A percentile compares a stretch with the other conserved stretches of the same genome.
phyloP scores from a whole-genome alignment of 2,113 vertebrate genomes.

The Fregata magnificens region DNA sequence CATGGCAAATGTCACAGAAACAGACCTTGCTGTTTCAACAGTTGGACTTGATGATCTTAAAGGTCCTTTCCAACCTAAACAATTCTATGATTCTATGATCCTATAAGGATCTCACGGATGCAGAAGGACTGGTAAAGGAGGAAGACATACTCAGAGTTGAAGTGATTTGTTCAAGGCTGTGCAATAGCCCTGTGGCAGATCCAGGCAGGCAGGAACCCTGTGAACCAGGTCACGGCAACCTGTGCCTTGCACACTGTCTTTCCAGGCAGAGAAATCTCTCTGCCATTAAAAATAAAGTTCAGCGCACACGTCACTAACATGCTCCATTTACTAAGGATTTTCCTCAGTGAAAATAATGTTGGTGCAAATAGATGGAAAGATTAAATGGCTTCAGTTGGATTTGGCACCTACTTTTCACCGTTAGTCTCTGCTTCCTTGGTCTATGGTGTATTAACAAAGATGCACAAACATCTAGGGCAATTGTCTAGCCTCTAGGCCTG shows the following conservation, averaged over 20 bases:
- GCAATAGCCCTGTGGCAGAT: not conserved
- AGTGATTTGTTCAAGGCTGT: not conserved
- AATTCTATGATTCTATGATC: too few species aligned
- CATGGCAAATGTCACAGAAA: not conserved
- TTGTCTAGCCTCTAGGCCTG: not conserved
- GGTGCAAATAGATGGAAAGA: slow-evolving; percentile 16
- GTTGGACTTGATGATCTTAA: too few species aligned
- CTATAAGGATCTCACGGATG: not conserved
- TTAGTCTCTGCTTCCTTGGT: not conserved
- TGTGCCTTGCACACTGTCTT: not conserved
- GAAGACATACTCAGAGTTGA: not conserved
- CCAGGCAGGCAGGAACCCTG: not conserved
- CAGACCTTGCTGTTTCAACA: not conserved
- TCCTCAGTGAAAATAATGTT: slow-evolving; percentile 13
- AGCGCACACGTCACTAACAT: not conserved
- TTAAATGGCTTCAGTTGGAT: not conserved
- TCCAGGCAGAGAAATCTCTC: not conserved
- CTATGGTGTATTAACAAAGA: not conserved
- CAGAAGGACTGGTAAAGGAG: not conserved
- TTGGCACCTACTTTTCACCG: not conserved
- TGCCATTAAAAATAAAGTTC: slow-evolving; percentile 20
- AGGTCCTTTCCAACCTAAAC: too few species aligned
- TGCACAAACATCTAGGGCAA: not conserved
- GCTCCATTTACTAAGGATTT: slow-evolving; percentile 22
- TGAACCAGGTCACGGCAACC: not conserved